Base-by-base conservation (phyloP, 2,797 vertebrate genomes). In the Pitangus sulphuratus region DNA sequence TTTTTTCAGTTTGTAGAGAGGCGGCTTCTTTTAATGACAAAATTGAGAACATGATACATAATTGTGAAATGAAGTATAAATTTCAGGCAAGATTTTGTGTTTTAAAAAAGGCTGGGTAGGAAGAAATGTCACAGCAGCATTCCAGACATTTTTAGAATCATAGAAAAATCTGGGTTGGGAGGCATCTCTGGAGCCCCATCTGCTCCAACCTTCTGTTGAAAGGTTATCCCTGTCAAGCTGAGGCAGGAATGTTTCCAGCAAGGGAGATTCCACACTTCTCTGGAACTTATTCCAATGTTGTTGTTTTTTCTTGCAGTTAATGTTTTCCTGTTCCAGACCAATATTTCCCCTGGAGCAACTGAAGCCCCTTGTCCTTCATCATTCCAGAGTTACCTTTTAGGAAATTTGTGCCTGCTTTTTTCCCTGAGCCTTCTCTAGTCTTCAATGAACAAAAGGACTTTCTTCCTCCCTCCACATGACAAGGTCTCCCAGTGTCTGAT, bases 201-300 rank as follows among this genome's bases (percentile, higher is more conserved):
- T 95, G 93, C 76, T 81, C 60, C 88, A 77, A 71, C 76, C 80
- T 93, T 91, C 95, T 96, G 90, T 37, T 90, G 83, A 94, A 96
- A 95, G 83, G 86, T 88, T 96, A 94, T 60, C 61, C 53, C 65
- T 93, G 85, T 90, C 88, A 91, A 62, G 44, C 56, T 80, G 12
- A 85, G 62, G 65, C 31, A 90, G 54, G 68, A 85, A 45, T 75
- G 56, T 68, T 93, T 91, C 60, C 69, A 90, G 53, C 4, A 3
- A 56, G 56, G 65, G 81, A 74, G 51, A 25, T 84, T 78, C 95
- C 68, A 69, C n/a, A 51, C 42, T 74, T 47, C 53, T 66, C 66
- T 44, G 11, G 11, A 82, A 54, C 50, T 82, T 42, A 45, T n/a
- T 72, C 22, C 48, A 40, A 3, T 5, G 3, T 15, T 53, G 13